Percentiles rank a stretch among this genome's conserved stretches.
Conservation (phyloP, 2,797 vertebrate species). For the Rhadinocentrus ornatus region DNA sequence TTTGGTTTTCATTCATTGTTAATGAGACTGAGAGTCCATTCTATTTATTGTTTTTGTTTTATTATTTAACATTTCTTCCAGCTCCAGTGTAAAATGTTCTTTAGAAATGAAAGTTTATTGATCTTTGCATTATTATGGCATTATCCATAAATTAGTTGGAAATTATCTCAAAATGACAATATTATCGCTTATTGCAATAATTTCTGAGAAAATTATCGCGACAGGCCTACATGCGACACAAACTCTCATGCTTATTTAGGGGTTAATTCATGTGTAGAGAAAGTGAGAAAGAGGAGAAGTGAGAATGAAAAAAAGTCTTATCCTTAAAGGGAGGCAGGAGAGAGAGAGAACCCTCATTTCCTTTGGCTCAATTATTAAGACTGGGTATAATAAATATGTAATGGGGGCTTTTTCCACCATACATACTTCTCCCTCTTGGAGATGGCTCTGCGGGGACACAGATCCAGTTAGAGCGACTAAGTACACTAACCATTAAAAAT, state of each 20-base stretch:
- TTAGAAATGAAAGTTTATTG: too few species aligned
- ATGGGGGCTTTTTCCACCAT: slow-evolving; percentile 78
- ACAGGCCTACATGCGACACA: too few species aligned
- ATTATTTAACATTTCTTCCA: too few species aligned
- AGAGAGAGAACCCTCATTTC: slow-evolving; percentile 56
- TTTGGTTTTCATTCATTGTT: too few species aligned
- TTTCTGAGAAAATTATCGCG: too few species aligned
- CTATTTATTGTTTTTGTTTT: too few species aligned
- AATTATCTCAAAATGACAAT: too few species aligned
- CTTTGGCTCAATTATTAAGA: slow-evolving; percentile 79
- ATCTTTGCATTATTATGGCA: too few species aligned
- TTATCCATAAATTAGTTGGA: too few species aligned
- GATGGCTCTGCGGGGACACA: slow-evolving; percentile 73
- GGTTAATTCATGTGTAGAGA: slow-evolving; percentile 36
- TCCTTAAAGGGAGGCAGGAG: slow-evolving; percentile 15
- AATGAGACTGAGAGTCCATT: too few species aligned
- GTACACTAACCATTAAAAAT: slow-evolving; percentile 81
- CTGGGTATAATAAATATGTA: slow-evolving; percentile 80
- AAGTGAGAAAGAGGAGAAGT: slow-evolving; percentile 34
- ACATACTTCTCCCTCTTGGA: slow-evolving; percentile 65
- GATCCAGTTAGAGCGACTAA: slow-evolving; percentile 74
- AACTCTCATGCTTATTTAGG: slow-evolving; percentile 37
- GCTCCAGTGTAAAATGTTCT: too few species aligned
- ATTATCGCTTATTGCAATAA: too few species aligned
- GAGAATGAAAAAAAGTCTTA: slow-evolving; percentile 35